Conservation (phyloP, 1,140 invertebrate genomes). For the Camponotus pennsylvanicus region DNA sequence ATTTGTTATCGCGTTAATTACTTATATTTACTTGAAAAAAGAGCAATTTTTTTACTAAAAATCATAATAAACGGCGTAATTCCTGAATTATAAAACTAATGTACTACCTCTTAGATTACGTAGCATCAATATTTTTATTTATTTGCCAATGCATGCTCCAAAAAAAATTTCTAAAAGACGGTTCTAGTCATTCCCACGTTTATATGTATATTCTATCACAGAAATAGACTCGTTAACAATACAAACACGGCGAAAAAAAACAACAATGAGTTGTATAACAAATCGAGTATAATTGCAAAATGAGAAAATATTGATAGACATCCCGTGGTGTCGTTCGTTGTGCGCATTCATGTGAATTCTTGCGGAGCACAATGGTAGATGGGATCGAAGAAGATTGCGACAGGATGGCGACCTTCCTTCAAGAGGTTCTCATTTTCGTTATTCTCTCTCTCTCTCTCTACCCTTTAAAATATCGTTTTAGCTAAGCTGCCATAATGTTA, state of each 20-base stretch:
- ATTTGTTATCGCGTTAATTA: too few relatives aligned
- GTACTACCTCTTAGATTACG: background rate
- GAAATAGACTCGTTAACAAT: background rate
- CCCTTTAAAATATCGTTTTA: background rate
- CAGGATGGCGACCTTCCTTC: slow-evolving; percentile 45
- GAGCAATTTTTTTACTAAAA: background rate
- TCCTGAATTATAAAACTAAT: background rate
- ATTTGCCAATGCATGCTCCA: background rate
- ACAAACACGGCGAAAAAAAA: background rate
- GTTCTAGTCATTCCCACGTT: background rate
- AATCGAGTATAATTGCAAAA: slow-evolving; percentile 38
- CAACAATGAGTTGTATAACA: background rate
- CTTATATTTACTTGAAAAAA: background rate
- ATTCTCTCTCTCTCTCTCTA: background rate
- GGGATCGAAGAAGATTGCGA: slow-evolving; percentile 52
- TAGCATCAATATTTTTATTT: background rate
- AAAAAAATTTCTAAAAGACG: background rate
- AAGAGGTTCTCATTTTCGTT: slow-evolving; percentile 45
- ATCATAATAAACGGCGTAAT: background rate
- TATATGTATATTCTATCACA: background rate
- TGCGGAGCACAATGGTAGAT: slow-evolving; percentile 33
- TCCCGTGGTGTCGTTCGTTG: slow-evolving; percentile 37
- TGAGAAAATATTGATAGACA: slow-evolving; percentile 17
- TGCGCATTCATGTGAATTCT: slow-evolving; percentile 43
- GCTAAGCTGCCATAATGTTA: background rate